Evolutionary conservation across 2,797 vertebrate genomes (phyloP).

Genomic region (Sphaeramia orbicularis): DNA sequence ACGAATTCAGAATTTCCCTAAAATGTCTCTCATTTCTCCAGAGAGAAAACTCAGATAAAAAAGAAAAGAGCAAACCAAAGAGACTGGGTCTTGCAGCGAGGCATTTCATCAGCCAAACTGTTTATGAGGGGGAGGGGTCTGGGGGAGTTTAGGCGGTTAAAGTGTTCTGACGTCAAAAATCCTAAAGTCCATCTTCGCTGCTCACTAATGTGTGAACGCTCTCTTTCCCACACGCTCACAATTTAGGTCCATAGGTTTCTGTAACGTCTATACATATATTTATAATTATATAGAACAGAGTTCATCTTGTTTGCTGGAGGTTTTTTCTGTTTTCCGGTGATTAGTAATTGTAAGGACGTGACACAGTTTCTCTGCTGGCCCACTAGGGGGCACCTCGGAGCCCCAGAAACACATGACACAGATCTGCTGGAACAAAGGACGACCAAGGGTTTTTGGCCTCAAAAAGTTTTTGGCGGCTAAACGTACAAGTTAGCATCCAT

Average conservation of each 20-base stretch:
- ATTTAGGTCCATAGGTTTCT: conserved; percentile 79
- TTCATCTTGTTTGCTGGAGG: conserved; percentile 77
- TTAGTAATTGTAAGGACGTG: conserved; percentile 74
- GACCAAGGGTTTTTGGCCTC: conserved; percentile 74
- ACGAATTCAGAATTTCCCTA: conserved; percentile 61
- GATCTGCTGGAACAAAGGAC: conserved; percentile 79
- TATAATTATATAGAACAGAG: conserved; percentile 83
- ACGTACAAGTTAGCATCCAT: conserved; percentile 76
- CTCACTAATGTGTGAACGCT: conserved; percentile 49
- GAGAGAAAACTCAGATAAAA: conserved; percentile 60
- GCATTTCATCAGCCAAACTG: conserved; percentile 56
- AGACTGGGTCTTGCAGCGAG: conserved; percentile 60
- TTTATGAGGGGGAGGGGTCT: conserved; percentile 49
- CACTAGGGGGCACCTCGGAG: conserved; percentile 56
- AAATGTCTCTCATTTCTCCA: conserved; percentile 74
- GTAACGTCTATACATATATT: conserved; percentile 85
- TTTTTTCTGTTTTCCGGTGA: conserved; percentile 75
- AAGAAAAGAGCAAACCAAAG: conserved; percentile 59
- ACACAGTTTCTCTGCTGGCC: conserved; percentile 73
- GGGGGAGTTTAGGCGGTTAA: conserved; percentile 36
- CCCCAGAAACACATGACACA: conserved; percentile 78
- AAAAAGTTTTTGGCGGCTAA: conserved; percentile 76
- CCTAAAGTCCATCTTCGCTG: conserved; percentile 65
- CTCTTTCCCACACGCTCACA: conserved; percentile 45
- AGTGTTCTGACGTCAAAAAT: conserved; percentile 67